phyloP scores from a whole-genome alignment of 2,888 invertebrate species.

The Aplocera efformata region DNA sequence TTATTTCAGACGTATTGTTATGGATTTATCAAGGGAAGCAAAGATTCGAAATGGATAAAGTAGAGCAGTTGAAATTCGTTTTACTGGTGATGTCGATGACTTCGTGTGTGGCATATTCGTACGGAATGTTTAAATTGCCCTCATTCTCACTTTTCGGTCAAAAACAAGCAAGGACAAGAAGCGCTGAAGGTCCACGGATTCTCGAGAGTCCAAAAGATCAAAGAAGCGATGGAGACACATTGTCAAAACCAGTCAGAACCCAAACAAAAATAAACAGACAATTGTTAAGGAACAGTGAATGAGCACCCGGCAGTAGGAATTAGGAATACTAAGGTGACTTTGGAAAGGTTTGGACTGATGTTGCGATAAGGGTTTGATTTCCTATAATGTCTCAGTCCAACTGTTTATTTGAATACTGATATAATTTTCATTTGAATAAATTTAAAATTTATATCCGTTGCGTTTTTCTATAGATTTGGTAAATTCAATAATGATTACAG shows the following conservation, averaged over 20 bases:
- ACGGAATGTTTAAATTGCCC: conserved; percentile 43
- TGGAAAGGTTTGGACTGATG: neutral
- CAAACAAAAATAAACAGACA: neutral
- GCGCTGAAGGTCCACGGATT: too few relatives aligned
- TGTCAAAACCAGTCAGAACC: conserved; percentile 5
- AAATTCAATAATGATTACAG: too few relatives aligned
- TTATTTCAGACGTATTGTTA: conserved; percentile 31
- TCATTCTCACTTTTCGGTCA: conserved; percentile 21
- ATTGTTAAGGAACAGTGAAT: conserved; percentile 14
- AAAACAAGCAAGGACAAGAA: conserved; percentile 8
- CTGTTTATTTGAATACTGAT: too few relatives aligned
- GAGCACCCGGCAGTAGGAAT: neutral
- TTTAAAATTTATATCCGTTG: too few relatives aligned
- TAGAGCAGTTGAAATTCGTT: conserved; percentile 54
- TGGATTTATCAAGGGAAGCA: conserved; percentile 33
- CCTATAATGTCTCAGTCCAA: too few relatives aligned
- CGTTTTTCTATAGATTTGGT: too few relatives aligned
- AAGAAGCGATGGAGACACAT: conserved; percentile 37
- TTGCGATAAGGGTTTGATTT: too few relatives aligned
- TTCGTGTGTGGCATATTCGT: conserved; percentile 55
- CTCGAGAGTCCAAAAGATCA: conserved; percentile 30
- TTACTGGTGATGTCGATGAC: conserved; percentile 51
- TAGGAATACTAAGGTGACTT: conserved; percentile 9
- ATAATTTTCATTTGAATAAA: too few relatives aligned
- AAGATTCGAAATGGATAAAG: conserved; percentile 50